phyloP scores from a whole-genome alignment of 2,888 invertebrate species.

The Cryptus armator region DNA sequence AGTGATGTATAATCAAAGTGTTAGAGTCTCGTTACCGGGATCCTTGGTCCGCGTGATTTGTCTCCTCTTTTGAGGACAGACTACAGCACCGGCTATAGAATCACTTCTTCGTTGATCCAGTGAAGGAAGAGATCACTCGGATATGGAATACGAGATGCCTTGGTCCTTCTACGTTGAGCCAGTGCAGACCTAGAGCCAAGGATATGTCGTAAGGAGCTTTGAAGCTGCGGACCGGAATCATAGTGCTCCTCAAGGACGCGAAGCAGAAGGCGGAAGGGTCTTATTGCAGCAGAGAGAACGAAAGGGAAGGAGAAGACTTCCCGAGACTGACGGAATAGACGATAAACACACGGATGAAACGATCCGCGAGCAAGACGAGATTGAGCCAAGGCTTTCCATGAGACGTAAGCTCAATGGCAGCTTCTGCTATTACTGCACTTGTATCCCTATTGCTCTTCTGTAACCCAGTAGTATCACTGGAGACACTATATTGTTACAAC shows the following conservation, averaged over 20 bases:
- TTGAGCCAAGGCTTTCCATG: constrained; percentile 65
- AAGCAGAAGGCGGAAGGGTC: constrained; percentile 54
- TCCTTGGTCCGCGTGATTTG: constrained; percentile 67
- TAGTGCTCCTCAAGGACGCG: constrained; percentile 63
- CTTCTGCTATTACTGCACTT: constrained; percentile 59
- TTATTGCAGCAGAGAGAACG: constrained; percentile 19
- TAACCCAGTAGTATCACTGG: constrained; percentile 17
- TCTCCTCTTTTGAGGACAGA: constrained; percentile 34
- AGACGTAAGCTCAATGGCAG: constrained; percentile 76
- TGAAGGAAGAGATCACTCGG: constrained; percentile 64
- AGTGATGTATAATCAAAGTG: constrained; percentile 32
- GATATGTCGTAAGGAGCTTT: constrained; percentile 77
- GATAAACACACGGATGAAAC: constrained; percentile 80
- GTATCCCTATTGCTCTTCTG: constrained; percentile 26
- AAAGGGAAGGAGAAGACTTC: constrained; percentile 59
- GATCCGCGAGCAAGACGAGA: constrained; percentile 57
- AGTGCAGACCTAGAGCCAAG: constrained; percentile 65
- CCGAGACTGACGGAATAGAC: constrained; percentile 77
- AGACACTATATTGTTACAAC: constrained; percentile 6
- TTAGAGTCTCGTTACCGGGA: constrained; percentile 19
- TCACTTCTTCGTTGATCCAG: constrained; percentile 69
- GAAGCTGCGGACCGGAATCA: constrained; percentile 65
- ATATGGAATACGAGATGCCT: constrained; percentile 17
- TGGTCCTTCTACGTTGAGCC: constrained; percentile 25
- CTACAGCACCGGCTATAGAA: constrained; percentile 20